Evolutionary conservation across 1,140 invertebrate species (phyloP), one percentile per base, ranked within the genome.

Genomic region (Bombus pyrosoma): DNA sequence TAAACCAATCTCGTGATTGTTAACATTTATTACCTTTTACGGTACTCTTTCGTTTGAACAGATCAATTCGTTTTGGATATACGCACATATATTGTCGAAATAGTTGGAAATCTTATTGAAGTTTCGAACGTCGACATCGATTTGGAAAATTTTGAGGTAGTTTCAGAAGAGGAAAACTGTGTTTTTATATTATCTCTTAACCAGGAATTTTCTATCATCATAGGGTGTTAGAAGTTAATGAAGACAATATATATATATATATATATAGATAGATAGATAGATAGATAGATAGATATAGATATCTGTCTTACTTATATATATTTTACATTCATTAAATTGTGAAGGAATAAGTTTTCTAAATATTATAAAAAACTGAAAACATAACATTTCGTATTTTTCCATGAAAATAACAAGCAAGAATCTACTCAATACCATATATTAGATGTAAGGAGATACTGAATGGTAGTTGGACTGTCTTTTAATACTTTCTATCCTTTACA

Each of bases 1-100:
- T 47, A 39, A 25, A 39, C 41, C 53, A n/a, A 41, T 18, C 57
- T 25, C 28, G 34, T 12, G 25, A 57, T 75, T 53, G 53, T 53
- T 84, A 72, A 78, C 71, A 64, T 80, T 76, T 87, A 62, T 62
- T 47, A 47, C 37, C 18, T 13, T 68, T 43, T 13, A 37, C 22
- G 25, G 22, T 8, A 18, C 25, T 34, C 34, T 37, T 76, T 37
- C 6, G 41, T 76, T n/a, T 32, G 10, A 62, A n/a, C 28, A 62
- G 10, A n/a, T 62, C 18, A 12, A n/a, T 57, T 75, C 18, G 34
- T 37, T 68, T 68, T 22, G 3, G 3, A 18, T 25, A 10, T 37
- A 68, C 22, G 9, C 8, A 18, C 9, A 10, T 37, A 68, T 8
- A 66, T 8, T 15, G 64, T 1, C 32, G 5, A 18, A 34, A 66